Conservation (phyloP, 2,113 vertebrate genomes). For the Cinclus cinclus region DNA sequence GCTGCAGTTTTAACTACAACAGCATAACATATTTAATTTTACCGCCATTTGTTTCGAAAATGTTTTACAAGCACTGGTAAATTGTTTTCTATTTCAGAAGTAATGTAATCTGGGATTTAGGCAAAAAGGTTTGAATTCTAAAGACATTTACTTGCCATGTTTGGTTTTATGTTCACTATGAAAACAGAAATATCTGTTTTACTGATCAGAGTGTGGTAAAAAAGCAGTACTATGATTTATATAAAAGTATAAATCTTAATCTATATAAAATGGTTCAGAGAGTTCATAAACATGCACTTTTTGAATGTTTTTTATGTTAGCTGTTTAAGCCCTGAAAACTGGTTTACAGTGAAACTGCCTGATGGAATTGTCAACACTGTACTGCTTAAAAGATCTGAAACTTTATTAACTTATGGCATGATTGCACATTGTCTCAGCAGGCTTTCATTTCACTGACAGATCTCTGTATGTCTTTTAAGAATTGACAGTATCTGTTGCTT, state of each 20-base stretch:
- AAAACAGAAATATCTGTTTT: not conserved
- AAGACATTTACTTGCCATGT: not conserved
- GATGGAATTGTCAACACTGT: not conserved
- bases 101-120: not conserved
- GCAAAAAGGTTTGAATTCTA: not conserved
- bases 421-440: not conserved
- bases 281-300: not conserved
- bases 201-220: not conserved
- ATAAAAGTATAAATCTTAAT: not conserved
- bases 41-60: not conserved
- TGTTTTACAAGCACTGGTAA: not conserved
- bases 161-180: not conserved
- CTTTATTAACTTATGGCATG: not conserved
- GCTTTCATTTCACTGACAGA: not conserved
- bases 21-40: not conserved
- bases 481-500: not conserved
- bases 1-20: not conserved
- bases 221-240: not conserved
- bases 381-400: not conserved
- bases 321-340: not conserved
- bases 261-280: not conserved
- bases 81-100: not conserved
- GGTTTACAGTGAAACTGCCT: not conserved
- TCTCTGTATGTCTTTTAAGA: not conserved
- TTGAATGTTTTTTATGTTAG: not conserved